Evolutionary conservation across 2,113 vertebrate genomes (phyloP), one percentile per base, ranked within the genome.

Genomic region (Syngnathus typhle): DNA sequence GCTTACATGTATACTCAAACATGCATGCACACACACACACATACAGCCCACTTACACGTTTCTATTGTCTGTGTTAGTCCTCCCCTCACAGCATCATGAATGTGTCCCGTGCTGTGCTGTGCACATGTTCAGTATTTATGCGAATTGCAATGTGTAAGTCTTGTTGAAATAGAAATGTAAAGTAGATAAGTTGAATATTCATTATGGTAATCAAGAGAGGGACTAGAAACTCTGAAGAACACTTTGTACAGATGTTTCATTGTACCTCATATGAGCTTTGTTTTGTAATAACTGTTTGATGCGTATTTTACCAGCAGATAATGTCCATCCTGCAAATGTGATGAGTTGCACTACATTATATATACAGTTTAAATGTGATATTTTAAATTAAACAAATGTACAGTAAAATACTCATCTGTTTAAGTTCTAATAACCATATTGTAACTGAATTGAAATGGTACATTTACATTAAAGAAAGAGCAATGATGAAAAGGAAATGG

Each of bases 401-500:
- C 58, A 68, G 51, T 54, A 27, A 27, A 16, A 65, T 51, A 38
- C n/a, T 74, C 18, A 46, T 61, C 13, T 2, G 65, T 74, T 63
- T 41, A 47, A 67, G 60, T 73, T 85, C 72, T 80, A 66, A 68
- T 67, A 52, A 75, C 64, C 77, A 64, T 63, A 36, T 38, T 74
- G 69, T 81, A 69, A 65, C 56, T 63, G 64, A 65, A 69, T 44
- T 67, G 55, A 74, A 75, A 74, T 58, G 7, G 70, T 72, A n/a
- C n/a, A 56, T 69, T 84, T 54, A 64, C 65, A 85, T 81, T 81
- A 86, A 86, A 86, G 64, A 44, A 32, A 32, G 27, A 32, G 27
- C 39, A 61, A 41, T n/a, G 0, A 23, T 15, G n/a, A 21, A 18
- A 8, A 13, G 6, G 13, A 43, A 0, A 16, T 43, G 12, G 9